A percentile compares a stretch with the other conserved stretches of the same genome.
Evolutionary conservation across 1,140 invertebrate species (phyloP).

Genomic region (Odontomachus brunneus): DNA sequence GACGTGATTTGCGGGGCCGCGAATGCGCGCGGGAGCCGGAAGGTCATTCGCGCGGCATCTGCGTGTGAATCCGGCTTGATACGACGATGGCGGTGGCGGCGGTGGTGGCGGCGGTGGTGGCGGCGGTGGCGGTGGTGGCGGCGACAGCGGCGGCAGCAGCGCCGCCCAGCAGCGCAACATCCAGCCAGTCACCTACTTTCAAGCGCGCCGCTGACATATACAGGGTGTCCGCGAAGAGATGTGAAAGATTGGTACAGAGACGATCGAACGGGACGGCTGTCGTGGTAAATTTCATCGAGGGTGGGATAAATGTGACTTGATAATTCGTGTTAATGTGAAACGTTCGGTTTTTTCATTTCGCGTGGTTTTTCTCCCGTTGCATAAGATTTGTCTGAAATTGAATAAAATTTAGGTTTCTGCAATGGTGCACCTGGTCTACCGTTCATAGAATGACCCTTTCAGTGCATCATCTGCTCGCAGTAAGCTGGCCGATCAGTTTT

Average conservation of each 20-base stretch:
- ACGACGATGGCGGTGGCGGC: constrained; percentile 57
- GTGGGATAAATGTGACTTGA: not conserved
- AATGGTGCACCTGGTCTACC: no score
- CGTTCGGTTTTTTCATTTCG: no score
- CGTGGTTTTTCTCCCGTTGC: no score
- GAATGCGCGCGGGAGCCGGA: constrained; percentile 64
- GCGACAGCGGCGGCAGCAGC: constrained; percentile 47
- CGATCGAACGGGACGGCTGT: not conserved
- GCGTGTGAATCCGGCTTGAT: constrained; percentile 68
- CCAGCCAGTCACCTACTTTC: constrained; percentile 72
- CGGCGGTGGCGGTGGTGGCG: constrained; percentile 48
- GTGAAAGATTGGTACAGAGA: not conserved
- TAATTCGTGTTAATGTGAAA: not conserved
- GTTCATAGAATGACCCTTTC: no score
- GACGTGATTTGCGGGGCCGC: constrained; percentile 67
- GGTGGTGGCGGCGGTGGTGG: constrained; percentile 36
- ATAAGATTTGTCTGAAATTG: no score
- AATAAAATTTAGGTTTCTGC: no score
- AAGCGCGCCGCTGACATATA: constrained; percentile 33
- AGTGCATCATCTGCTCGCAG: no score
- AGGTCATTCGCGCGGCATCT: constrained; percentile 70
- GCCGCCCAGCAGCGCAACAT: constrained; percentile 49
- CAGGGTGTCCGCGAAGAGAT: constrained; percentile 49
- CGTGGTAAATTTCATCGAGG: not conserved
- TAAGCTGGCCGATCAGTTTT: no score